Percentiles rank a stretch among this genome's conserved stretches.
These are phyloP conservation scores for Anas platyrhynchos DNA, from an alignment of 2,113 vertebrate genomes.

Conservation along the genomic window DNA sequence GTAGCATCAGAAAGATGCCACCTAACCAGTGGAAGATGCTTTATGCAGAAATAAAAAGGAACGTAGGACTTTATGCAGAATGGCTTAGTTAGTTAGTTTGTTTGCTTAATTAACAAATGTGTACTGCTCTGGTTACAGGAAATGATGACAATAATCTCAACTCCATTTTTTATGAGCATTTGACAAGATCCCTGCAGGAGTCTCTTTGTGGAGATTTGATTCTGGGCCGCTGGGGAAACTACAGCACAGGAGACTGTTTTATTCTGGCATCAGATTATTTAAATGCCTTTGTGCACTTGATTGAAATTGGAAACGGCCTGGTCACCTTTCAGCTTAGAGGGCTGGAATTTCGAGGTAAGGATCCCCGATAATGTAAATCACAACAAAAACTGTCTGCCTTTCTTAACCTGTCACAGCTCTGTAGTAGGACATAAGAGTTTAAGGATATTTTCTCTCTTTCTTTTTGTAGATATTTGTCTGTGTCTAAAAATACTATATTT, in stretches of 20 bases:
- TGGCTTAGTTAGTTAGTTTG: neutral
- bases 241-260: conserved; percentile 94
- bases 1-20: neutral
- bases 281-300: conserved; percentile 96
- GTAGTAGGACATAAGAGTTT: neutral
- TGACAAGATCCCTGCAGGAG: conserved; percentile 95
- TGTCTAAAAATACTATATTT: neutral
- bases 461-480: neutral
- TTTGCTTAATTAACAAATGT: neutral
- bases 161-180: conserved; percentile 97
- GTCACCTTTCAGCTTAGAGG: conserved; percentile 98
- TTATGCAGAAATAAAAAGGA: neutral
- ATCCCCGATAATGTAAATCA: neutral
- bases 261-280: conserved; percentile 98
- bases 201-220: conserved; percentile 93
- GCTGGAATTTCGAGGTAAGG: conserved; percentile 96
- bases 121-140: conserved; percentile 74
- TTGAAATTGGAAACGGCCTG: conserved; percentile 95
- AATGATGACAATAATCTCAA: conserved; percentile 96
- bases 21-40: neutral
- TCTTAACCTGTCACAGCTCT: neutral
- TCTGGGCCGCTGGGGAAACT: conserved; percentile 97
- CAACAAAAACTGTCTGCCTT: neutral
- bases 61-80: neutral
- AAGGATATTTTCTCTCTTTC: neutral